These are phyloP conservation scores for Pterostichus niger DNA, from an alignment of 2,888 invertebrate genomes.

Conservation along the genomic window DNA sequence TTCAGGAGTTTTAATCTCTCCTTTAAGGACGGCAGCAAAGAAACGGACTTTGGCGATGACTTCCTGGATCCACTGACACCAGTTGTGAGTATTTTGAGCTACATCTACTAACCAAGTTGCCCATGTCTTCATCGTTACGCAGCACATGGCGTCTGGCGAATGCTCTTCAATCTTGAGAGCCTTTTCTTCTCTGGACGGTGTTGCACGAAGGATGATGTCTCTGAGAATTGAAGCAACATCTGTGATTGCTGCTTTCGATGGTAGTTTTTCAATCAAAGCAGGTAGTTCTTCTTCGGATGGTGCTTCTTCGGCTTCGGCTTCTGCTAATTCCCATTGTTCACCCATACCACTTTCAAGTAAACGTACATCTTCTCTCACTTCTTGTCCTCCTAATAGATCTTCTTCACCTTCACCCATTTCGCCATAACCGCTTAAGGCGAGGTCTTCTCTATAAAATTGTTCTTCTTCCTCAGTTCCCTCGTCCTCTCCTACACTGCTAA, in stretches of 20 bases:
- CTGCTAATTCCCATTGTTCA: constrained; percentile 16
- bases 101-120: constrained; percentile 74
- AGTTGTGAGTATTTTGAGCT: constrained; percentile 74
- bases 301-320: constrained; percentile 22
- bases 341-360: not conserved
- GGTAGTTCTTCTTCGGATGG: not conserved
- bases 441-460: no score
- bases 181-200: constrained; percentile 15
- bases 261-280: not conserved
- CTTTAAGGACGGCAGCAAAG: constrained; percentile 72
- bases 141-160: constrained; percentile 73
- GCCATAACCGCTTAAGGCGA: no score
- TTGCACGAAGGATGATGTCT: constrained; percentile 5
- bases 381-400: not conserved
- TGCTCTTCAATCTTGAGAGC: constrained; percentile 70
- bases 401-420: constrained; percentile 27
- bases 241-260: not conserved
- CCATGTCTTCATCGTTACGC: constrained; percentile 74
- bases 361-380: constrained; percentile 10
- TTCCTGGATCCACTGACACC: constrained; percentile 74
- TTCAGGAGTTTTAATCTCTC: constrained; percentile 70
- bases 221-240: not conserved
- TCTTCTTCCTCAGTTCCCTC: constrained; percentile 25
- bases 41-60: constrained; percentile 72
- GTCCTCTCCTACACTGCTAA: not conserved